Evolutionary conservation across 2,113 vertebrate genomes (phyloP).

Genomic region (Octodon degus): DNA sequence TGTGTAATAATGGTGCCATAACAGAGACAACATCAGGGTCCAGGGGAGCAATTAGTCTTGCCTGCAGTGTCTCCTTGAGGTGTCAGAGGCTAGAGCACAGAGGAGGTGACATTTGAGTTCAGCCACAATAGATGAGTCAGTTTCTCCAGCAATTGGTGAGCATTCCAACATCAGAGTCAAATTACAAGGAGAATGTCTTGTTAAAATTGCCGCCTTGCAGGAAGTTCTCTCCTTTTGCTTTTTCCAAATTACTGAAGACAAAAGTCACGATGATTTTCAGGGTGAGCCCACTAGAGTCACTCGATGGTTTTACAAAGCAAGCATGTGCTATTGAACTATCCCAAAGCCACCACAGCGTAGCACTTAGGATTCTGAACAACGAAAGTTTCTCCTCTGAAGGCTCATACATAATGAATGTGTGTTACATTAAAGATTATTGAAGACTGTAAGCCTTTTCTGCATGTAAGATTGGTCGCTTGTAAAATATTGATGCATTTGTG

Average conservation of each 20-base stretch:
- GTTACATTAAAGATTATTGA: slow-evolving; percentile 84
- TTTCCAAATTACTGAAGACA: slow-evolving; percentile 27
- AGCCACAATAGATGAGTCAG: slow-evolving; percentile 57
- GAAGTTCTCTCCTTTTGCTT: slow-evolving; percentile 56
- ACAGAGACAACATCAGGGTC: background rate
- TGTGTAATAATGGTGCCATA: background rate
- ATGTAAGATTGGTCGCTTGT: slow-evolving; percentile 79
- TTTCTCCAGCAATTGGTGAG: slow-evolving; percentile 39
- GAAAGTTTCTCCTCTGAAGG: slow-evolving; percentile 77
- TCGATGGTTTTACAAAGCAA: slow-evolving; percentile 72
- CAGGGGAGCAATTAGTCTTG: slow-evolving; percentile 20
- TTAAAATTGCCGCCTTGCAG: slow-evolving; percentile 26
- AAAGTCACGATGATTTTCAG: slow-evolving; percentile 59
- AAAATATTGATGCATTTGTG: slow-evolving; percentile 83
- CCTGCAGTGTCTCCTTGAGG: background rate
- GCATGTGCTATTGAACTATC: slow-evolving; percentile 59
- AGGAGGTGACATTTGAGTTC: slow-evolving; percentile 11
- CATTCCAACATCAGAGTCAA: slow-evolving; percentile 40
- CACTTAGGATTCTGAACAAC: slow-evolving; percentile 80
- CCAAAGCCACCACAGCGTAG: slow-evolving; percentile 60
- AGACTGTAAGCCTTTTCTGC: slow-evolving; percentile 80
- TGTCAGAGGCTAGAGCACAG: background rate
- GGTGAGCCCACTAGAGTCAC: slow-evolving; percentile 53
- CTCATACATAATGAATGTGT: slow-evolving; percentile 86
- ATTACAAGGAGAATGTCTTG: slow-evolving; percentile 54